phyloP scores from a whole-genome alignment of 2,888 invertebrate genomes.

The Dryomyza anilis region DNA sequence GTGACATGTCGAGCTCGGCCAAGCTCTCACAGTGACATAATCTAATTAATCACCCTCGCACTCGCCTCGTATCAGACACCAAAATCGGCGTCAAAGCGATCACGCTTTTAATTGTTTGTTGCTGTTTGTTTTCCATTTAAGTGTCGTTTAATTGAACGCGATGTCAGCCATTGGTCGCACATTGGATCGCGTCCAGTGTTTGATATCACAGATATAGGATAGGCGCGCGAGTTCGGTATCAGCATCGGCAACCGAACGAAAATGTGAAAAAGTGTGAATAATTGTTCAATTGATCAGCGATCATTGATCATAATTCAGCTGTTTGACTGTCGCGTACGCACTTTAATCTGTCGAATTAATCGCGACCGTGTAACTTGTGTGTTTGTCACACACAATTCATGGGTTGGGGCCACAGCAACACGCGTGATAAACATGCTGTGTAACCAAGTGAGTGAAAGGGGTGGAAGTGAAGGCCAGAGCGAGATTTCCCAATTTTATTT shows the following conservation, averaged over 20 bases:
- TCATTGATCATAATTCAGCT: constrained; percentile 9
- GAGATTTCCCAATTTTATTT: too few species aligned
- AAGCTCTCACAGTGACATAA: neutral
- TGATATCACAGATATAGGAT: neutral
- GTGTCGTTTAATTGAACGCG: constrained; percentile 3
- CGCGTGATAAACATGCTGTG: too few species aligned
- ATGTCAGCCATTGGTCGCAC: neutral
- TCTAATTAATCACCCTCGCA: neutral
- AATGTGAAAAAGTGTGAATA: constrained; percentile 3
- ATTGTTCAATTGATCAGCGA: constrained; percentile 2
- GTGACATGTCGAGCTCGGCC: neutral
- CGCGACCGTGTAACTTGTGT: neutral
- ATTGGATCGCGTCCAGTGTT: neutral
- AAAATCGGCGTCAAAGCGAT: neutral
- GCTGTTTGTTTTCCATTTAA: neutral
- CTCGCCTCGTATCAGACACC: neutral
- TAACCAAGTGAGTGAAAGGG: too few species aligned
- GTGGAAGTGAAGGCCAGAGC: too few species aligned
- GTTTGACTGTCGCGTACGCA: neutral
- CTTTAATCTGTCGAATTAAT: neutral
- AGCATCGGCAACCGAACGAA: neutral
- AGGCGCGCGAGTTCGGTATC: neutral
- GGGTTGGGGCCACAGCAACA: too few species aligned
- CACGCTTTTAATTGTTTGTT: constrained; percentile 6
- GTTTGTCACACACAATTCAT: neutral